Evolutionary conservation across 2,113 vertebrate genomes (phyloP).

Genomic region (Reinhardtius hippoglossoides): DNA sequence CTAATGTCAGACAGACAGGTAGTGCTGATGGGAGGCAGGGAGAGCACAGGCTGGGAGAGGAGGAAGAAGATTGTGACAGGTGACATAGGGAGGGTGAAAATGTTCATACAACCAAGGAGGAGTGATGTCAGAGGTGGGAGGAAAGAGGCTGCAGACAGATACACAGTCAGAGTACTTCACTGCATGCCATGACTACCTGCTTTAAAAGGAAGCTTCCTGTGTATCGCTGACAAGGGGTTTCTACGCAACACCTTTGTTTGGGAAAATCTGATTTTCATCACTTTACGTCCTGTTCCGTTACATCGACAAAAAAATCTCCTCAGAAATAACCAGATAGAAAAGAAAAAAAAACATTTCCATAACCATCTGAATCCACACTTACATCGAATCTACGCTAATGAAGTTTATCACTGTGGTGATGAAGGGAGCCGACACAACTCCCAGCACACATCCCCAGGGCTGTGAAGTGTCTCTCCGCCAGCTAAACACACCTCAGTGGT

Average conservation of each 20-base stretch:
- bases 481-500: slow-evolving; percentile 51
- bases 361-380: background rate
- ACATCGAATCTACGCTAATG: slow-evolving; percentile 22
- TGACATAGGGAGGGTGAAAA: slow-evolving; percentile 31
- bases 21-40: slow-evolving; percentile 64
- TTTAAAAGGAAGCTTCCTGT: too few species aligned
- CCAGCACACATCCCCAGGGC: slow-evolving; percentile 11
- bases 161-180: too few species aligned
- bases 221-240: background rate
- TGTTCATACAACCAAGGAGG: slow-evolving; percentile 22
- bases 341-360: background rate
- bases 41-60: slow-evolving; percentile 41
- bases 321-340: slow-evolving; percentile 3
- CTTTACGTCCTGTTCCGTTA: background rate
- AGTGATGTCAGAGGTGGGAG: slow-evolving; percentile 15
- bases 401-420: slow-evolving; percentile 2
- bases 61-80: slow-evolving; percentile 50
- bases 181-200: too few species aligned
- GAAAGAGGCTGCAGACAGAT: background rate
- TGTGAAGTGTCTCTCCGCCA: slow-evolving; percentile 13
- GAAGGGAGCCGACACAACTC: slow-evolving; percentile 32
- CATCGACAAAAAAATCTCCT: background rate
- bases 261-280: background rate
- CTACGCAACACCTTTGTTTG: background rate
- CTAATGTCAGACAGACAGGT: slow-evolving; percentile 52